Percentiles rank a stretch among this genome's conserved stretches.
Evolutionary conservation across 2,797 vertebrate species (phyloP).

Genomic region (Moxostoma hubbsi): DNA sequence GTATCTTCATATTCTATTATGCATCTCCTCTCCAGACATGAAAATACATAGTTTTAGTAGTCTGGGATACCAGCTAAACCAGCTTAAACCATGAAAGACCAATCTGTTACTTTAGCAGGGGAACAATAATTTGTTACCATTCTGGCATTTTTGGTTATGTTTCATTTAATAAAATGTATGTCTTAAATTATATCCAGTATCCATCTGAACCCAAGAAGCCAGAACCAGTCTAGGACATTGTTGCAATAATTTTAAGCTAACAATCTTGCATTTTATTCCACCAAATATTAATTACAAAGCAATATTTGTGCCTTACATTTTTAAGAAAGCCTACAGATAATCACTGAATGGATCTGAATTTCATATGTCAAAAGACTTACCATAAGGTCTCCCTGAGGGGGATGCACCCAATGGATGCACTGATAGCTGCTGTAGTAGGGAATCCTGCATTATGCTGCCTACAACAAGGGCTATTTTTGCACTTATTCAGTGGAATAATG

Average conservation of each 20-base stretch:
- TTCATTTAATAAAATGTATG: slow-evolving; percentile 17
- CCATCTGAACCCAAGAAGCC: slow-evolving; percentile 12
- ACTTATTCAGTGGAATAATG: slow-evolving; percentile 66
- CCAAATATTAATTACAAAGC: slow-evolving; percentile 31
- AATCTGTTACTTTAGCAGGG: no score
- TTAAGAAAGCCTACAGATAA: slow-evolving; percentile 17
- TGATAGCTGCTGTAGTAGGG: slow-evolving; percentile 37
- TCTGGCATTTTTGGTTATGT: slow-evolving; percentile 10
- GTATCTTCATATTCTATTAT: no score
- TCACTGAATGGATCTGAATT: slow-evolving; percentile 22
- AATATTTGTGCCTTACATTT: slow-evolving; percentile 3
- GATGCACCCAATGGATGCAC: slow-evolving; percentile 22
- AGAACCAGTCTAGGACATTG: slow-evolving; percentile 18
- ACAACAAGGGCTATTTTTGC: slow-evolving; percentile 48
- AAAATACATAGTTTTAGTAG: no score
- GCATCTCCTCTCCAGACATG: no score
- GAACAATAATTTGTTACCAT: not conserved
- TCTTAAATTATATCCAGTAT: slow-evolving; percentile 36
- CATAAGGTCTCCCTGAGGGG: slow-evolving; percentile 45
- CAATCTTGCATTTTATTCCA: slow-evolving; percentile 8
- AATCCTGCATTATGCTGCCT: slow-evolving; percentile 38
- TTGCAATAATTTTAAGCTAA: not conserved
- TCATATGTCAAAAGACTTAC: slow-evolving; percentile 30
- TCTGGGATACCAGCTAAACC: no score
- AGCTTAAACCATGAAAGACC: no score